These are phyloP conservation scores for Centruroides sculpturatus DNA, from an alignment of 1,140 invertebrate genomes.

Conservation along the genomic window DNA sequence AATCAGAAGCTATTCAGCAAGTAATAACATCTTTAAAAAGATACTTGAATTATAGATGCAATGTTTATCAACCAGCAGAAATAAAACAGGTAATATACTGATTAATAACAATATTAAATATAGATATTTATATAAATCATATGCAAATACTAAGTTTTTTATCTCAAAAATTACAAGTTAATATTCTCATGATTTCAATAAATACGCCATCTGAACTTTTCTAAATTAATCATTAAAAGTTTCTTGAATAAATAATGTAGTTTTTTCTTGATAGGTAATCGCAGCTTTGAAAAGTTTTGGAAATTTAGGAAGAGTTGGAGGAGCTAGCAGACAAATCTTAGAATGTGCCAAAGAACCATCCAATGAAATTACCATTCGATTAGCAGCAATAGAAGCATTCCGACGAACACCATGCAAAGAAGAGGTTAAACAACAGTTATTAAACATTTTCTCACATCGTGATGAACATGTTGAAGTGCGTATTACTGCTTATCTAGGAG, in stretches of 20 bases:
- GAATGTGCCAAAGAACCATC: constrained; percentile 46
- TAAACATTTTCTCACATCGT: too few relatives aligned
- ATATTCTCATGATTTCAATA: too few relatives aligned
- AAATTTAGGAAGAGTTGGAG: constrained; percentile 54
- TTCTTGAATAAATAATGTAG: too few relatives aligned
- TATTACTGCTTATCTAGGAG: too few relatives aligned
- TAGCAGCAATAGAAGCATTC: constrained; percentile 64
- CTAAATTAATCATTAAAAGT: too few relatives aligned
- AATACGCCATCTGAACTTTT: too few relatives aligned
- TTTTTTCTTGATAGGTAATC: constrained; percentile 34
- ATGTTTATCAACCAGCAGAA: constrained; percentile 39
- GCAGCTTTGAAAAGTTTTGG: constrained; percentile 63
- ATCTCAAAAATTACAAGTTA: too few relatives aligned
- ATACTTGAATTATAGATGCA: constrained; percentile 35
- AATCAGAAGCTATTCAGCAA: constrained; percentile 32
- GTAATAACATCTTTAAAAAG: constrained; percentile 51
- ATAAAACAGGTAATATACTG: constrained; percentile 40
- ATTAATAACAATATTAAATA: too few relatives aligned
- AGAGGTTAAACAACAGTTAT: constrained; percentile 28
- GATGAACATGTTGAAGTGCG: too few relatives aligned
- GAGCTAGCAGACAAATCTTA: constrained; percentile 42
- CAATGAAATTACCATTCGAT: constrained; percentile 50
- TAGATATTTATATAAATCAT: too few relatives aligned
- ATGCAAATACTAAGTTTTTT: too few relatives aligned
- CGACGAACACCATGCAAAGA: constrained; percentile 47